phyloP scores from a whole-genome alignment of 2,888 invertebrate species.

The Leuctra nigra region DNA sequence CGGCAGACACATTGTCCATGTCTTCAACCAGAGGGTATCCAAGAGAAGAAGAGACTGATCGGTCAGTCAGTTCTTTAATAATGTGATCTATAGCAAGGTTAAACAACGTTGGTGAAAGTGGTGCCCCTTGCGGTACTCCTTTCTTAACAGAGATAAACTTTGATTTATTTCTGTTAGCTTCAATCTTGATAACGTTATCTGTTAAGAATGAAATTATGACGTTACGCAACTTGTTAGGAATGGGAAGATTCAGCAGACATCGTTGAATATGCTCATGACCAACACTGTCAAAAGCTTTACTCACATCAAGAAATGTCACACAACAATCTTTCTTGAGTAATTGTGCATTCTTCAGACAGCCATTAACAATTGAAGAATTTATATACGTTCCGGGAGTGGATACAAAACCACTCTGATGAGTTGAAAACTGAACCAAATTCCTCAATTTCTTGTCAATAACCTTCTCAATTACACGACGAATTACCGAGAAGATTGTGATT shows the following conservation, averaged over 20 bases:
- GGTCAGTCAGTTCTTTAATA: background rate
- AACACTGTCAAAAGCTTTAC: background rate
- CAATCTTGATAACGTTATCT: background rate
- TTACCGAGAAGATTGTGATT: background rate
- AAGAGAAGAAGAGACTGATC: too few species aligned
- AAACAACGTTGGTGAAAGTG: slow-evolving; percentile 3
- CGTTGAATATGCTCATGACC: background rate
- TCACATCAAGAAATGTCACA: background rate
- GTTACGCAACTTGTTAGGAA: background rate
- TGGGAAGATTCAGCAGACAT: background rate
- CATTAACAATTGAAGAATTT: background rate
- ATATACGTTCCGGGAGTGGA: background rate
- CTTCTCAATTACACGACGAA: background rate
- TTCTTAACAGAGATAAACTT: background rate
- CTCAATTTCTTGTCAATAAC: too few species aligned
- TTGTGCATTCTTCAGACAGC: too few species aligned
- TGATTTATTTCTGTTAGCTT: background rate
- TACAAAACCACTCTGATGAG: background rate
- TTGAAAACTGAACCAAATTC: background rate
- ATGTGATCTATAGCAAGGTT: slow-evolving; percentile 3
- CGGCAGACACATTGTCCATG: background rate
- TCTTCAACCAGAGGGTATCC: background rate
- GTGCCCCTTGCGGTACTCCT: too few species aligned
- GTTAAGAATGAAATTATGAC: too few species aligned
- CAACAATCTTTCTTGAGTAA: background rate